Conservation (phyloP, 1,140 invertebrate genomes). For the Lepeophtheirus salmonis region DNA sequence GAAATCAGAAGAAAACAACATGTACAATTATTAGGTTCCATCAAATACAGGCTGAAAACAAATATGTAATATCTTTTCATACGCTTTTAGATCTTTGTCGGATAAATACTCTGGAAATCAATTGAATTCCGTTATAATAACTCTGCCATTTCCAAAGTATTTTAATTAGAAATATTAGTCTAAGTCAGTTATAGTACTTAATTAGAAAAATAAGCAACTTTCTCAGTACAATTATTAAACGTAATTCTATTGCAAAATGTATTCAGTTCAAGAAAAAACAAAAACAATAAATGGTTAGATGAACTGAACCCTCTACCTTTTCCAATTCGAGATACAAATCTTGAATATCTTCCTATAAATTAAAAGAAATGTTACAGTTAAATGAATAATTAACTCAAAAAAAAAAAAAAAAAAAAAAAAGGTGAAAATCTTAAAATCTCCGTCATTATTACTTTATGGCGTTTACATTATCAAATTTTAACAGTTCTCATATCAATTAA, state of each 20-base stretch:
- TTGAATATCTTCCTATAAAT: neutral
- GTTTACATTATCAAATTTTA: no score
- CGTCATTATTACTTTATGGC: neutral
- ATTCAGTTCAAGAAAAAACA: neutral
- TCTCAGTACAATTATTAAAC: neutral
- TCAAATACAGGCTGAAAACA: no score
- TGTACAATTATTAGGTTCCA: no score
- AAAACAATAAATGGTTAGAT: no score
- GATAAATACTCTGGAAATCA: no score
- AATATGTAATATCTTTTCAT: no score
- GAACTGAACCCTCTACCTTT: neutral
- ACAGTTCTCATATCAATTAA: neutral
- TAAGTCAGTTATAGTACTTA: neutral
- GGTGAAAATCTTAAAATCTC: no score
- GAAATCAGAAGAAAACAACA: no score
- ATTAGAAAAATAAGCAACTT: neutral
- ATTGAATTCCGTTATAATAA: no score
- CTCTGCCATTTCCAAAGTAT: no score
- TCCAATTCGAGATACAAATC: neutral
- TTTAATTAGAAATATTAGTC: no score
- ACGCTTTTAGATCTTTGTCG: no score
- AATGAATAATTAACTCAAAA: neutral
- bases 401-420: neutral
- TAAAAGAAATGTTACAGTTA: neutral
- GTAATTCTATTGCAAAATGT: neutral